Evolutionary conservation across 2,797 vertebrate genomes (phyloP).

Genomic region (Parambassis ranga): DNA sequence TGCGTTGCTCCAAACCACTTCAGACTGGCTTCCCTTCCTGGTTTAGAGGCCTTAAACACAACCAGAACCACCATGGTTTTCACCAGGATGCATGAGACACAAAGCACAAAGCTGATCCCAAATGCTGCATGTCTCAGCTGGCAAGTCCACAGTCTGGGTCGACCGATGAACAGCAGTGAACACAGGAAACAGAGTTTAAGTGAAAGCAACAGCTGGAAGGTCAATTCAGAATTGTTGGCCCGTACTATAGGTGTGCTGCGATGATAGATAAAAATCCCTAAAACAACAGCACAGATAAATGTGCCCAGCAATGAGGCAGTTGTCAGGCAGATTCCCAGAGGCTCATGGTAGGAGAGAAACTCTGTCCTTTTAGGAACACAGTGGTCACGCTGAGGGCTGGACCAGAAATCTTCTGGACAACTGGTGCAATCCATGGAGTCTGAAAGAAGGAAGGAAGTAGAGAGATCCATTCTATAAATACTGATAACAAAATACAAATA

Average conservation of each 20-base stretch:
- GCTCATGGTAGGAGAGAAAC: too few species aligned
- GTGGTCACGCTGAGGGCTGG: too few species aligned
- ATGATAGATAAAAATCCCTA: slow-evolving; percentile 45
- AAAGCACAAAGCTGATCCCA: slow-evolving; percentile 67
- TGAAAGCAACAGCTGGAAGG: slow-evolving; percentile 33
- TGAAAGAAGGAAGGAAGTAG: too few species aligned
- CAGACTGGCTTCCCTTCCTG: too few species aligned
- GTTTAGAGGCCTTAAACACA: too few species aligned
- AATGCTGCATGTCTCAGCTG: slow-evolving; percentile 55
- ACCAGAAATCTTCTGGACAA: too few species aligned
- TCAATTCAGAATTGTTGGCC: slow-evolving; percentile 71
- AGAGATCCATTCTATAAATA: not conserved
- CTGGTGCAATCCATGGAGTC: too few species aligned
- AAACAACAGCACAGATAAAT: slow-evolving; percentile 32
- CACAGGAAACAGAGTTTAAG: slow-evolving; percentile 64
- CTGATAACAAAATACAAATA: not conserved
- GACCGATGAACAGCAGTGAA: slow-evolving; percentile 63
- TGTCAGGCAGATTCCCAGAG: slow-evolving; percentile 45
- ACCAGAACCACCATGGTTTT: slow-evolving; percentile 68
- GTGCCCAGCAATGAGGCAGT: slow-evolving; percentile 40
- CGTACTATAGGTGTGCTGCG: slow-evolving; percentile 57
- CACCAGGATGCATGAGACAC: slow-evolving; percentile 54
- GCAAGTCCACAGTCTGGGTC: slow-evolving; percentile 54
- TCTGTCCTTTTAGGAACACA: too few species aligned
- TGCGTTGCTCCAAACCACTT: too few species aligned